Base-by-base conservation (phyloP, 1,140 invertebrate species). In the Halesus radiatus region DNA sequence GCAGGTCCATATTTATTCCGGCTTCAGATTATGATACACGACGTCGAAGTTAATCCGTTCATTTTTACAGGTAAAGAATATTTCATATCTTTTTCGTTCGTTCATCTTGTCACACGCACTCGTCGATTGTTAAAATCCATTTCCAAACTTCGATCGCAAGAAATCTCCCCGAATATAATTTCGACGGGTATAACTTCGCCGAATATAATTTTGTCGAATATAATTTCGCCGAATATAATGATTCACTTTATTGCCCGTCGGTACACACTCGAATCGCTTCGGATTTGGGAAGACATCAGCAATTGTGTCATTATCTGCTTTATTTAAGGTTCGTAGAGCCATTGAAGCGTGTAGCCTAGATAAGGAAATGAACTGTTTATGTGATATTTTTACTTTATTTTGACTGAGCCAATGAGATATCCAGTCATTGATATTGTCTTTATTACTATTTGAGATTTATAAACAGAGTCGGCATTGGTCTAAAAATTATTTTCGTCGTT, bases 361-460 rank as follows among this genome's bases (percentile, higher is more conserved):
- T 72, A 72, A 72, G 68, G 52, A 50, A 72, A 72, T 72, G 18
- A 72, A 52, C 45, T 23, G 52, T 16, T 16, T 29, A 37, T n/a
- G n/a, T 32, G 13, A 3, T 54, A 72, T 72, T 72, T 72, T 72
- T 72, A 66, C 62, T 66, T 26, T 60, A 60, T 64, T 13, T 66
- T 29, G 62, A 60, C 56, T 60, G 8, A 20, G 18, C 23, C 56
- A 23, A 23, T 23, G 56, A 45, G 37, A 60, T 20, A 23, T 60
- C 23, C 23, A n/a, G n/a, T n/a, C n/a, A n/a, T n/a, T 7, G 16
- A 1, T 60, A n/a, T 56, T 22, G 54, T 56, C 53, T 56, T 22
- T 56, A n/a, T 56, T 22, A 3, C 54, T 56, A 45, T 45, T 45
- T 45, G 37, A 45, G 10, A 45, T 45, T 13, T 10, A 45, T 13